Base-by-base conservation (phyloP, 1,140 invertebrate genomes). In the Lethrus apterus region DNA sequence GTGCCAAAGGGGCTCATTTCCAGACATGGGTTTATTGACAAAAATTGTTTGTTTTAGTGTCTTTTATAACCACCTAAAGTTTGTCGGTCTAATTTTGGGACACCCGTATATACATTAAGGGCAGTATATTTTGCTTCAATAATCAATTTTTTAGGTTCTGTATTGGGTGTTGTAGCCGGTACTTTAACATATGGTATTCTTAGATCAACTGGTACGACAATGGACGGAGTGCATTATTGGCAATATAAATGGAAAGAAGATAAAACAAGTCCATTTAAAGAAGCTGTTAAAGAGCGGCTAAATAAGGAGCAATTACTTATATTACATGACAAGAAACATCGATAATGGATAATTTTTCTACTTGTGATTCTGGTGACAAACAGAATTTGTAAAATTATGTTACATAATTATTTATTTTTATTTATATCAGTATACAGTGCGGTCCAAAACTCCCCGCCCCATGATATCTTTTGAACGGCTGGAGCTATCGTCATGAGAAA, bases 141-240 rank as follows among this genome's bases (percentile, higher is more conserved):
- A 11, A n/a, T n/a, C n/a, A n/a, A n/a, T n/a, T n/a, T 46, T 44
- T 34, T 70, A 62, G 79, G 79, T 29, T 51, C 61, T 7, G 41
- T 61, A 19, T 51, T 81, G 32, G 78, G 80, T 18, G 50, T 68
- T 0, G 30, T 77, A 10, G 71, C 67, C 40, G 79, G 79, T 10
- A 44, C 9, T 3, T 2, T 63, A 0, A 70, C 74, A 1, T 17
- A 70, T 3, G 42, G 64, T 2, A 3, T 79, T 1, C 58, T 80
- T 44, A 69, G 67, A 38, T 18, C 75, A 7, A 66, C 66, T n/a
- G 77, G 76, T 17, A 58, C 58, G 5, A 61, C 70, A 1, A 72
- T 80, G 59, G 69, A 77, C 26, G 71, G 79, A 23, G 52, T 76
- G 2, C 56, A 70, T 24, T 67, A 71, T 38, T 75, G 68, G 67